These are phyloP conservation scores for Ophioderma brevispina DNA, from an alignment of 35 echinoderm and acorn worm species.

Conservation along the genomic window DNA sequence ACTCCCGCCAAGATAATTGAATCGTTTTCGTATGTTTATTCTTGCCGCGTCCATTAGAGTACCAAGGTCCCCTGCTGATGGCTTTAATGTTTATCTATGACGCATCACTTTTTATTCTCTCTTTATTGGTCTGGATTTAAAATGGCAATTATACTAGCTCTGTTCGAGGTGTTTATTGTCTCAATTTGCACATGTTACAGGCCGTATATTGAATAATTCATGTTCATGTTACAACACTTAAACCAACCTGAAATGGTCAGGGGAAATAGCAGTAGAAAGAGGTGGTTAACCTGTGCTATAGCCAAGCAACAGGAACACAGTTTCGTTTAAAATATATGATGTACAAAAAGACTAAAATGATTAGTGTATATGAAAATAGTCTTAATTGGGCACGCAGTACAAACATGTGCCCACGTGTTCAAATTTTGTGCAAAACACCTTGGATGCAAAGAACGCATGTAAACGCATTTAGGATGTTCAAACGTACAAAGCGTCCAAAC, in stretches of 20 bases:
- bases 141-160: not conserved
- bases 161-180: not conserved
- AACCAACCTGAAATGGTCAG: not conserved
- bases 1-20: constrained; percentile 13
- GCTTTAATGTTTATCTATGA: not conserved
- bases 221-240: not conserved
- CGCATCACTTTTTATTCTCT: not conserved
- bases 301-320: too few relatives aligned
- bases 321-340: too few relatives aligned
- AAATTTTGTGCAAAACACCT: too few relatives aligned
- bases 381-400: too few relatives aligned
- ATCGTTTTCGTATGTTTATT: not conserved
- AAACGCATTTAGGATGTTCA: too few relatives aligned
- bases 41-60: not conserved
- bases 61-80: not conserved
- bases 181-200: not conserved
- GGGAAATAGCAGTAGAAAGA: too few relatives aligned
- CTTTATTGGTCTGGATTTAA: not conserved
- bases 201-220: not conserved
- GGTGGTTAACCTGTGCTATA: too few relatives aligned
- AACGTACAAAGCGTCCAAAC: too few relatives aligned
- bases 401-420: too few relatives aligned
- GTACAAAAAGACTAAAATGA: too few relatives aligned
- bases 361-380: too few relatives aligned
- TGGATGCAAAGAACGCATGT: too few relatives aligned